These are phyloP conservation scores for Anas acuta DNA, from an alignment of 2,797 vertebrate species.

Conservation along the genomic window DNA sequence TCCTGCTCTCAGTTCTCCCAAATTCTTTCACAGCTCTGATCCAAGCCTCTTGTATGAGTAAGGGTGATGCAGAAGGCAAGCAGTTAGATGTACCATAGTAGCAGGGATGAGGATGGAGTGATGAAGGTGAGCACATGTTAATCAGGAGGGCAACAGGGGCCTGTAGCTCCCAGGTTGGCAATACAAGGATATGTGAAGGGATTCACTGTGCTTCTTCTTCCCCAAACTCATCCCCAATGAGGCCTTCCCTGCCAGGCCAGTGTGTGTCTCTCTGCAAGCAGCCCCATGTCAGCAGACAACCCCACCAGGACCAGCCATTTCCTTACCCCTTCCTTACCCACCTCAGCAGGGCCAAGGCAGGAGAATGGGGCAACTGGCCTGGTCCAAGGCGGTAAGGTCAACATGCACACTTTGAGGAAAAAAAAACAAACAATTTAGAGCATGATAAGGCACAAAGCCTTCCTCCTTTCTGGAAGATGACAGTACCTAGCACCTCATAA, in stretches of 20 bases:
- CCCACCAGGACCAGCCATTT: not conserved
- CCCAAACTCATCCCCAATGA: not conserved
- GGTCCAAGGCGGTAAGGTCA: not conserved
- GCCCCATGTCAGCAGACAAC: not conserved
- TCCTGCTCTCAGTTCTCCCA: not conserved
- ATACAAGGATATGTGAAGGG: not conserved
- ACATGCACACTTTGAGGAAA: not conserved
- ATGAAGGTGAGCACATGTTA: not conserved
- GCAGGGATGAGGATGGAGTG: not conserved
- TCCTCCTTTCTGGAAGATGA: not conserved
- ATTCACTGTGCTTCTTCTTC: not conserved
- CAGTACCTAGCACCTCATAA: not conserved
- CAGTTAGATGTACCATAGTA: not conserved
- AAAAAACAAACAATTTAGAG: not conserved
- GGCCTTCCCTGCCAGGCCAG: not conserved
- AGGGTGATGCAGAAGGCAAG: not conserved
- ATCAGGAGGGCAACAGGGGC: not conserved
- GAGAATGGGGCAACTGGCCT: not conserved
- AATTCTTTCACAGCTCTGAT: not conserved
- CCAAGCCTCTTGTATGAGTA: not conserved
- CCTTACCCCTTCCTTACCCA: not conserved
- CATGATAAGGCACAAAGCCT: not conserved
- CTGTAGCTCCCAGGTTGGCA: accelerated
- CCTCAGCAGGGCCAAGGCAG: not conserved
- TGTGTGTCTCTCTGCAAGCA: not conserved